A percentile compares a stretch with the other conserved stretches of the same genome.
These are phyloP conservation scores for Orchesellides sinensis DNA, from an alignment of 2,888 invertebrate genomes.

Conservation along the genomic window DNA sequence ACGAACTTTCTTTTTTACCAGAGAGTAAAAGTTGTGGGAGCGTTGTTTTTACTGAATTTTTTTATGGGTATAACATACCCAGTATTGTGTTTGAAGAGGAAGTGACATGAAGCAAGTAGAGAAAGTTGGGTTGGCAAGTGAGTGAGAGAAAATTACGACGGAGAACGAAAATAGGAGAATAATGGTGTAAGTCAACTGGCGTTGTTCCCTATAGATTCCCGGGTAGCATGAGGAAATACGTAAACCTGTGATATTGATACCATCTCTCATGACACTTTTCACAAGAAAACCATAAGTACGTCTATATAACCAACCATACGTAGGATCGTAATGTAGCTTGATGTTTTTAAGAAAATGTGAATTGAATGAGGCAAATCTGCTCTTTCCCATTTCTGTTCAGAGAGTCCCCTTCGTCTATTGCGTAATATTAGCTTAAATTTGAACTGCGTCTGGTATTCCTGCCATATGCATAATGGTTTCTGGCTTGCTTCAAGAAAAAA, in stretches of 20 bases:
- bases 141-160: neutral
- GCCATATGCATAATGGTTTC: too few species aligned
- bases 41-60: neutral
- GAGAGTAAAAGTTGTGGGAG: neutral
- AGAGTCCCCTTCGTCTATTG: neutral
- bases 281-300: too few species aligned
- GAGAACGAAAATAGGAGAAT: too few species aligned
- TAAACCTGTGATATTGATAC: slow-evolving; percentile 20
- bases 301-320: neutral
- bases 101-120: slow-evolving; percentile 47
- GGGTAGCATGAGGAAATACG: too few species aligned
- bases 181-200: too few species aligned
- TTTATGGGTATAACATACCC: slow-evolving; percentile 18
- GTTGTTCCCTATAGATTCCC: too few species aligned
- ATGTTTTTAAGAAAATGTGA: neutral
- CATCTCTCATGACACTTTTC: slow-evolving; percentile 15
- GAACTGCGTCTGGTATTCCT: neutral
- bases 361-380: neutral
- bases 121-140: neutral
- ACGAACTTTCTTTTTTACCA: too few species aligned
- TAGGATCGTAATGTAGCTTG: neutral
- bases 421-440: neutral
- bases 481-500: too few species aligned
- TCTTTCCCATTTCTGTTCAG: neutral
- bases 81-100: neutral